These are phyloP conservation scores for Caenorhabditis remanei DNA, from an alignment of 1,140 invertebrate species.

Conservation along the genomic window DNA sequence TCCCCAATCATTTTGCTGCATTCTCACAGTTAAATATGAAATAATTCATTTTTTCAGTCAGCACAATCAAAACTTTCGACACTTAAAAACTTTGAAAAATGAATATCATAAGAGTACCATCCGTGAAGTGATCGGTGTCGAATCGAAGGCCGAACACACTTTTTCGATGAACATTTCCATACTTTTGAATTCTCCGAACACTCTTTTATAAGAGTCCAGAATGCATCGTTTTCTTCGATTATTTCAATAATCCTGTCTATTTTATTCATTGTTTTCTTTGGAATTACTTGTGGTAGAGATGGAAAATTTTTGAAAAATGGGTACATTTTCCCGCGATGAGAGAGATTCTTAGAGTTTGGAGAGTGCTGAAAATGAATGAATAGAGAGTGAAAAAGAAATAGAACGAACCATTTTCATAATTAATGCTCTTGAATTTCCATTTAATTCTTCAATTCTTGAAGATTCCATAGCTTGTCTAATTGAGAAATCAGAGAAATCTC, in stretches of 20 bases:
- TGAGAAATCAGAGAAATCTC: slow-evolving; percentile 39
- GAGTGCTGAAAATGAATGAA: slow-evolving; percentile 15
- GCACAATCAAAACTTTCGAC: slow-evolving; percentile 42
- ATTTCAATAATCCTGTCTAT: slow-evolving; percentile 3
- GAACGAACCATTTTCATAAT: slow-evolving; percentile 21
- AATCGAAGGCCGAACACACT: not conserved
- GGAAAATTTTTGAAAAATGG: slow-evolving; percentile 27
- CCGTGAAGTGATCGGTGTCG: slow-evolving; percentile 40
- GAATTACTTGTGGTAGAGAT: slow-evolving; percentile 34
- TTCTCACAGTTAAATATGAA: not conserved
- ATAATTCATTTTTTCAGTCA: not conserved
- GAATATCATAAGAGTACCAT: slow-evolving; percentile 49
- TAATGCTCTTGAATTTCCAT: slow-evolving; percentile 30
- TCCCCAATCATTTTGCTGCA: no score
- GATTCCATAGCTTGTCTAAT: slow-evolving; percentile 27
- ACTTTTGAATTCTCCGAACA: slow-evolving; percentile 39
- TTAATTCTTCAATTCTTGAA: slow-evolving; percentile 15
- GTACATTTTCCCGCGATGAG: slow-evolving; percentile 29
- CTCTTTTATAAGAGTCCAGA: slow-evolving; percentile 31
- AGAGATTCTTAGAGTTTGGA: slow-evolving; percentile 20
- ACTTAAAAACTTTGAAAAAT: slow-evolving; percentile 46
- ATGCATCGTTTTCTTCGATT: slow-evolving; percentile 32
- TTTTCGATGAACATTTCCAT: slow-evolving; percentile 35
- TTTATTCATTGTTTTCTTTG: slow-evolving; percentile 46
- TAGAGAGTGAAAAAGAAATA: not conserved